Evolutionary conservation across 1,140 invertebrate species (phyloP), one percentile per base, ranked within the genome.

Genomic region (Drosophila watanabei): DNA sequence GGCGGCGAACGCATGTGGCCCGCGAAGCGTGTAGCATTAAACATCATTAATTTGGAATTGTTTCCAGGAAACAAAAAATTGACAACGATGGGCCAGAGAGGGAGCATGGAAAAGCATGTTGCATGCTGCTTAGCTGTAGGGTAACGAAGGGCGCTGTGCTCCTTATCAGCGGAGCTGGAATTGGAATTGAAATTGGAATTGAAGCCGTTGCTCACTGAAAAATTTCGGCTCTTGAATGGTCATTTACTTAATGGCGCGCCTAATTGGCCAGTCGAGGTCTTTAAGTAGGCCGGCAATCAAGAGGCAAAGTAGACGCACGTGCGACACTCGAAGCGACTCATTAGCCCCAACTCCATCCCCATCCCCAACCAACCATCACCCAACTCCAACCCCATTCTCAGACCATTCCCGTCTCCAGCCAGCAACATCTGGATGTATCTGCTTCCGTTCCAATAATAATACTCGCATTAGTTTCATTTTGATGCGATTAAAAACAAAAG

Each of bases 391-490:
- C 49, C 46, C 46, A 62, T 39, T 54, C 51, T 66, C 52, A 35
- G 33, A 24, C 65, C 70, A 69, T 65, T 35, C 35, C 43, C 43
- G 14, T 4, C 60, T 64, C 69, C 80, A 32, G 28, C 13, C 46
- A 48, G 46, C 56, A 57, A 57, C 54, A 57, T 57, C 54, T 56
- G 58, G 18, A 24, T 24, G 35, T n/a, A 57, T 57, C 78, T 63
- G 79, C 79, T 86, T 79, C 71, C 76, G 76, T 87, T 87, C 71
- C 79, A 82, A 87, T 82, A 87, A 87, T 87, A 87, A 87, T 77
- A 79, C 83, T 75, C 83, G 83, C 83, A 87, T 87, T 87, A 80
- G 83, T 87, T 85, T 87, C 83, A 63, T 87, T 75, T 82, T 82
- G 71, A 87, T 79, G 79, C 80, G 83, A 87, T 87, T 87, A 87